Evolutionary conservation across 92 coral and sea anemone genomes (phyloP), one percentile per base, ranked within the genome.

Genomic region (Parazoanthus swiftii): DNA sequence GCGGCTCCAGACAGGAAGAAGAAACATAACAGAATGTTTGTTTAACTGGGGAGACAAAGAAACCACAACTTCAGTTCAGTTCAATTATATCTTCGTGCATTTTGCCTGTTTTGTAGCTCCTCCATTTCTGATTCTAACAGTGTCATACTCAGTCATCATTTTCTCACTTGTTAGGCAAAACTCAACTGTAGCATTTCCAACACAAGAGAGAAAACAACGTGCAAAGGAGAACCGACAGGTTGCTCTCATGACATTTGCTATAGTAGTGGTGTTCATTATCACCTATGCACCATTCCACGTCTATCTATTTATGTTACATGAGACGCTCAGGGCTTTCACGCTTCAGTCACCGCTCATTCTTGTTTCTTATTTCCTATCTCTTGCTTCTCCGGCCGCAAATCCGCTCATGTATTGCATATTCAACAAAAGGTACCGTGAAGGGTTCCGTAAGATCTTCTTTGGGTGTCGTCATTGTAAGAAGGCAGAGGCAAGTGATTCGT

Each of bases 361-460:
- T 20, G 21, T 26, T 65, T 81, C 85, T 20, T 13, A 65, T 81
- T 81, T 83, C 44, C 86, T 83, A 1, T 42, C 77, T 10, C 14
- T 83, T 14, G 66, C 74, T 44, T 83, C 70, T 68, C 59, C 86
- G 3, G 86, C 77, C 0, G 86, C 35, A 26, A 83, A 83, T n/a
- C 86, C 86, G 29, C n/a, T 83, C 77, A 26, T 83, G 6, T 83
- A 83, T 83, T 83, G 43, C 14, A 70, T 83, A 14, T 83, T 83
- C 20, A 44, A 68, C 11, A 77, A 83, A 25, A 83, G 70, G 29
- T 83, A 83, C 65, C 86, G 86, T 9, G 39, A 83, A 68, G 77
- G 77, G 29, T 70, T 68, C 86, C 67, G 48, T 7, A 83, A 70
- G 67, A n/a, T 83, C 42, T 80, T 80, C 51, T 10, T 11, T 7